phyloP scores from a whole-genome alignment of 2,797 vertebrate genomes.

The Sebastes umbrosus region DNA sequence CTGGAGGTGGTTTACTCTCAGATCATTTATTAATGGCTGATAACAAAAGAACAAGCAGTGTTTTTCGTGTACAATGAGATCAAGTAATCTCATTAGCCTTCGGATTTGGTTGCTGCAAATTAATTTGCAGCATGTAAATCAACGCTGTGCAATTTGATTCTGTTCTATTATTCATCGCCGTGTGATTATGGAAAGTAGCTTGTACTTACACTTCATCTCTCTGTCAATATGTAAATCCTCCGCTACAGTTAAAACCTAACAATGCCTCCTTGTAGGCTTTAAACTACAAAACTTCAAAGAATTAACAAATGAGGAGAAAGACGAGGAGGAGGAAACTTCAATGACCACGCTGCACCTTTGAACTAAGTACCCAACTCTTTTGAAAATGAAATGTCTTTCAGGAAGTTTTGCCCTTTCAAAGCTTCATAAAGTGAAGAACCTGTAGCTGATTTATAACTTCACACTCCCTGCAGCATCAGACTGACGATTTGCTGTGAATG shows the following conservation, averaged over 20 bases:
- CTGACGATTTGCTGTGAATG: background rate
- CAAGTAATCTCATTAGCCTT: slow-evolving; percentile 54
- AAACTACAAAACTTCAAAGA: slow-evolving; percentile 16
- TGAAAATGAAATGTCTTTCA: background rate
- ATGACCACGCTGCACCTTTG: background rate
- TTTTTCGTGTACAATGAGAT: slow-evolving; percentile 37
- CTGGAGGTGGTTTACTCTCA: slow-evolving; percentile 14
- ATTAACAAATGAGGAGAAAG: slow-evolving; percentile 2
- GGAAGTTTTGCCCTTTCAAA: background rate
- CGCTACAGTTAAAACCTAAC: background rate
- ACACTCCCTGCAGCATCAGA: no score
- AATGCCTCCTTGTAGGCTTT: slow-evolving; percentile 5
- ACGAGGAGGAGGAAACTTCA: background rate
- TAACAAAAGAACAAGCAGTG: slow-evolving; percentile 19
- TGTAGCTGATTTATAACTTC: slow-evolving; percentile 16
- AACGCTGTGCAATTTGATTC: slow-evolving; percentile 21
- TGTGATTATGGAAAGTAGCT: slow-evolving; percentile 50
- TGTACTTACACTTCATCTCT: slow-evolving; percentile 46
- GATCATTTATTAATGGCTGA: slow-evolving; percentile 41
- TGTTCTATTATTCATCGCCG: slow-evolving; percentile 36
- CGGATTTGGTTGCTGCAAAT: slow-evolving; percentile 34
- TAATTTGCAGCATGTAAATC: slow-evolving; percentile 50
- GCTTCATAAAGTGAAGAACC: background rate
- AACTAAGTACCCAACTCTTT: background rate
- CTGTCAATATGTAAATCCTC: slow-evolving; percentile 57